phyloP scores from a whole-genome alignment of 2,113 vertebrate genomes.

The Tonatia bakeri region DNA sequence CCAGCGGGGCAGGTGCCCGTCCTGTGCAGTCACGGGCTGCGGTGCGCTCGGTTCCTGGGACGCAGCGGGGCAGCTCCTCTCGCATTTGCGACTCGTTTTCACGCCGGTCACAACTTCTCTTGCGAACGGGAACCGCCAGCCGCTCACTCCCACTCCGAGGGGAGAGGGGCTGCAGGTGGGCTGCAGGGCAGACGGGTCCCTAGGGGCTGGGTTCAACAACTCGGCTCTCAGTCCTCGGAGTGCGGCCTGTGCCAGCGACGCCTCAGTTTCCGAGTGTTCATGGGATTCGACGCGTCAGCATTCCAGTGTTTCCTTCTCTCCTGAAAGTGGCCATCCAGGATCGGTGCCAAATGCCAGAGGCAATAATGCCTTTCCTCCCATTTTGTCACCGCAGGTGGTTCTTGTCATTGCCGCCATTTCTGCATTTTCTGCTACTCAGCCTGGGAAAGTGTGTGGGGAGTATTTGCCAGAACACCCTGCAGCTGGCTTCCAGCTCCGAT shows the following conservation, averaged over 20 bases:
- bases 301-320: background rate
- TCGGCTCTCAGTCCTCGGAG: too few relatives aligned
- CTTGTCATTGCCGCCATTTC: background rate
- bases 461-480: background rate
- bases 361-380: background rate
- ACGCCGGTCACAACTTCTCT: background rate
- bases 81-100: background rate
- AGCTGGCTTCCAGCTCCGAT: background rate
- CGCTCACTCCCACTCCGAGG: background rate
- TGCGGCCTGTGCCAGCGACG: too few relatives aligned
- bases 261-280: background rate
- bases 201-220: too few relatives aligned
- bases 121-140: background rate
- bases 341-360: too few relatives aligned
- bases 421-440: background rate
- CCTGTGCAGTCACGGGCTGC: fast-evolving
- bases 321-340: background rate
- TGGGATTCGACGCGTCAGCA: background rate
- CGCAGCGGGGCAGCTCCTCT: background rate
- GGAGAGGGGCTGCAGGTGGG: background rate
- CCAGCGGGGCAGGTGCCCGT: background rate
- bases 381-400: background rate
- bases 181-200: too few relatives aligned
- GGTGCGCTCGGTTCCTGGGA: background rate
- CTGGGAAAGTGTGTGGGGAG: background rate